These are phyloP conservation scores for Tupaia chinensis DNA, from an alignment of 2,113 vertebrate genomes.

Conservation along the genomic window DNA sequence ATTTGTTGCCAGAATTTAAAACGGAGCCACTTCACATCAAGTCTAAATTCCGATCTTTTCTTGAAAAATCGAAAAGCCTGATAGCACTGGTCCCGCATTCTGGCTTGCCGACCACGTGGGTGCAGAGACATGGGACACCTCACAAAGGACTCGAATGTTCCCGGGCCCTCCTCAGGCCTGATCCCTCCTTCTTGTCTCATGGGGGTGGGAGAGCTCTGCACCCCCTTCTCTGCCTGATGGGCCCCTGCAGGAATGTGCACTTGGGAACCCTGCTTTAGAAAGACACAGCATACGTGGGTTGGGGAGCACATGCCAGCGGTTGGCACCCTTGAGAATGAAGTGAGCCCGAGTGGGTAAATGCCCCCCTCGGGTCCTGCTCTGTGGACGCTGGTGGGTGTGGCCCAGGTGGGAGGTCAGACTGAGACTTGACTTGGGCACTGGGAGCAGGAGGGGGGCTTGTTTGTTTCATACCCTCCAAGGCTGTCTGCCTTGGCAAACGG, in stretches of 20 bases:
- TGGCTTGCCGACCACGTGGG: background rate
- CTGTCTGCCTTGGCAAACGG: background rate
- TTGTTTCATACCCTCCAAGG: background rate
- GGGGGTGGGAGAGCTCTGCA: too few relatives aligned
- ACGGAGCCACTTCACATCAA: background rate
- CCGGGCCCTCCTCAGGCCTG: background rate
- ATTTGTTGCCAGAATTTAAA: background rate
- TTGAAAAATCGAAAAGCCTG: background rate
- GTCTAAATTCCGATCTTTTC: background rate
- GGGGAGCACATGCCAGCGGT: background rate
- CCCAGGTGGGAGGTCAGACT: background rate
- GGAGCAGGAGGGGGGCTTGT: background rate
- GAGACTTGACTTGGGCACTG: background rate
- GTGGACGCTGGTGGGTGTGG: accelerated
- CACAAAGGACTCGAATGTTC: background rate
- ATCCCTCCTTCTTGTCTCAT: background rate
- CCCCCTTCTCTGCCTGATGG: background rate
- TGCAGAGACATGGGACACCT: background rate
- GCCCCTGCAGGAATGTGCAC: background rate
- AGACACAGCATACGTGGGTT: background rate
- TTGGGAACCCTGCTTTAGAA: background rate
- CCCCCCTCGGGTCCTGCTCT: background rate
- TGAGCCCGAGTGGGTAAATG: background rate
- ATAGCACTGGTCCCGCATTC: background rate
- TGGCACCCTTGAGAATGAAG: background rate